Evolutionary conservation across 2,888 invertebrate genomes (phyloP), one percentile per base, ranked within the genome.

Genomic region (Acrobasis suavella): DNA sequence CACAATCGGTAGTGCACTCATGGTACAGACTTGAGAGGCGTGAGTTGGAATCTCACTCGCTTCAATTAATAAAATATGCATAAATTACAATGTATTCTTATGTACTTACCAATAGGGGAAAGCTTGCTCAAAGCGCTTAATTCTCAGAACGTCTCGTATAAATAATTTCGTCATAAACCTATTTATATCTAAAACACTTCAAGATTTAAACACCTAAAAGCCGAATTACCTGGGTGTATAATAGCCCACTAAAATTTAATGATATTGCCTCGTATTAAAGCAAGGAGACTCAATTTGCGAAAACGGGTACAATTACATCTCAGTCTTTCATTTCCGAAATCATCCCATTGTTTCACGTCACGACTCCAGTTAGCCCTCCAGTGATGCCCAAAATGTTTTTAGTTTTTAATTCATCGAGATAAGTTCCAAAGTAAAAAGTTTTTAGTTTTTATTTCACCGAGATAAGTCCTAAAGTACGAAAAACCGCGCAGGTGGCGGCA

Each of bases 401-500:
- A 59, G 2, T 22, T 56, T 50, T 63, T 60, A 58, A n/a, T 3
- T 9, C 32, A 12, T 32, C 5, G 15, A 37, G 56, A 67, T 62
- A 64, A 50, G 65, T 59, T 62, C 59, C 50, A 58, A 49, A n/a
- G n/a, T 52, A 16, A 22, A 32, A 32, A 32, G 32, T 9, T 17
- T 42, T 9, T n/a, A 59, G 6, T 22, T 56, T 50, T 63, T 60
- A 58, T 17, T 3, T 9, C 32, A n/a, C 22, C 6, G 15, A 37
- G 56, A 67, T 63, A 64, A 50, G 65, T 59, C 60, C 59, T 50
- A 58, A 49, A 15, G 15, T 52, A 16, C n/a, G 55, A 55, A 50
- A 17, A 51, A 49, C 62, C 67, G 65, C 38, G 70, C 73, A 72
- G 69, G 66, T 70, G 75, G 77, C 70, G 66, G 65, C 66, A 65